Evolutionary conservation across 2,797 vertebrate species (phyloP), one percentile per base, ranked within the genome.

Genomic region (Phoebastria nigripes): DNA sequence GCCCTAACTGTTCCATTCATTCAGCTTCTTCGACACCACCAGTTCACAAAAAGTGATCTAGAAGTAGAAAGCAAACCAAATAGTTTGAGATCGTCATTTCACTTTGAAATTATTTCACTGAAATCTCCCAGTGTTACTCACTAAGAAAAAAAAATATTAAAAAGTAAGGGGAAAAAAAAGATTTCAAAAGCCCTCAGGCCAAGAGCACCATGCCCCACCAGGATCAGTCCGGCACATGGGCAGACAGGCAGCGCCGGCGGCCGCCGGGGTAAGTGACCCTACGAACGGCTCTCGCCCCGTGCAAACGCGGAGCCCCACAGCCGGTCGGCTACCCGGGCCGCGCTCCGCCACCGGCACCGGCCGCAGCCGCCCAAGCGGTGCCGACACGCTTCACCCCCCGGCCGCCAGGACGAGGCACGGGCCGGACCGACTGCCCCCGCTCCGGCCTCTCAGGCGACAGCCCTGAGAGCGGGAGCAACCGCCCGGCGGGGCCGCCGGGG

Each of bases 1-100:
- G 70, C 67, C 59, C 62, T 15, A 55, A 47, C 46, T 11, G n/a
- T 72, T 77, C 94, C 96, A 97, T 96, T 92, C 95, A 93, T 91
- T 78, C 86, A n/a, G 41, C 7, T 63, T 59, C 78, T 61, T 77
- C 74, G 41, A 13, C 59, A 9, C 29, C 59, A 24, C 31, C 78
- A 29, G 39, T 0, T 61, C 85, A 26, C 62, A 18, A 61, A 39
- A 65, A 44, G 41, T 2, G 12, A 77, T 8, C 96, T 96, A 55
- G 15, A 83, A 79, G 28, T 1, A 74, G 35, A 90, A 54, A 58
- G 22, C 55, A 82, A 92, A 70, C 4, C 12, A 6, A 47, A 41
- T 0, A 15, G 21, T 9, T 8, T 3, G 17, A 71, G 12, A 39
- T 7, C 24, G 29, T 8, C 0, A 4, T 47, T 61, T 37, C 11